Conservation (phyloP, 2,888 invertebrate genomes). For the Apotomis betuletana region DNA sequence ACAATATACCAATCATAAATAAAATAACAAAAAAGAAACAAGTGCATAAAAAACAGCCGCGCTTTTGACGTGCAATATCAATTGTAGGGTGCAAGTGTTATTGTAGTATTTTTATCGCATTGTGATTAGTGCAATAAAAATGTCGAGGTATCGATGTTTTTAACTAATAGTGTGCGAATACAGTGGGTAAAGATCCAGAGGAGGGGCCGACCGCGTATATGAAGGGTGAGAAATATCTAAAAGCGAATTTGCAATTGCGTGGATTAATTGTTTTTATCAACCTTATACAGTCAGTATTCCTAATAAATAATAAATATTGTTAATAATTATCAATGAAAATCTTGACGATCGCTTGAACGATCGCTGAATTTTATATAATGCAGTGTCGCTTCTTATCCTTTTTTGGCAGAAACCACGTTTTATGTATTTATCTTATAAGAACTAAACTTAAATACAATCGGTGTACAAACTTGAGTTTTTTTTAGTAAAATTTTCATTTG, state of each 20-base stretch:
- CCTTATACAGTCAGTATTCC: background rate
- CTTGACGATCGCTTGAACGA: too few species aligned
- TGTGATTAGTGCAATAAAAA: conserved; percentile 52
- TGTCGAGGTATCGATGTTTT: conserved; percentile 60
- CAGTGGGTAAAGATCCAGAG: conserved; percentile 49
- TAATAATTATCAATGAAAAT: too few species aligned
- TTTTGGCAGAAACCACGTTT: too few species aligned
- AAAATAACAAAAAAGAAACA: conserved; percentile 15
- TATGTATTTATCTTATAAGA: too few species aligned
- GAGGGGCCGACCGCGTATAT: conserved; percentile 66
- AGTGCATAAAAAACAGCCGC: conserved; percentile 47
- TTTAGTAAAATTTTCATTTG: too few species aligned
- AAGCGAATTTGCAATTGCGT: background rate
- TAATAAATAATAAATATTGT: too few species aligned
- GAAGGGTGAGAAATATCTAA: conserved; percentile 70
- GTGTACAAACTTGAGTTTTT: too few species aligned
- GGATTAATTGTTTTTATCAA: background rate
- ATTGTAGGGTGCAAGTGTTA: conserved; percentile 49
- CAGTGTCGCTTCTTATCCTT: too few species aligned
- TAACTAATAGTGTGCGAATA: conserved; percentile 56
- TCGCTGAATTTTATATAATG: too few species aligned
- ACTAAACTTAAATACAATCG: too few species aligned
- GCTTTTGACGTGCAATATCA: conserved; percentile 40
- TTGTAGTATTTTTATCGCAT: conserved; percentile 54
- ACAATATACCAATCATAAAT: background rate